A percentile compares a stretch with the other conserved stretches of the same genome.
These are phyloP conservation scores for Lithobates pipiens DNA, from an alignment of 2,797 vertebrate species.

Conservation along the genomic window DNA sequence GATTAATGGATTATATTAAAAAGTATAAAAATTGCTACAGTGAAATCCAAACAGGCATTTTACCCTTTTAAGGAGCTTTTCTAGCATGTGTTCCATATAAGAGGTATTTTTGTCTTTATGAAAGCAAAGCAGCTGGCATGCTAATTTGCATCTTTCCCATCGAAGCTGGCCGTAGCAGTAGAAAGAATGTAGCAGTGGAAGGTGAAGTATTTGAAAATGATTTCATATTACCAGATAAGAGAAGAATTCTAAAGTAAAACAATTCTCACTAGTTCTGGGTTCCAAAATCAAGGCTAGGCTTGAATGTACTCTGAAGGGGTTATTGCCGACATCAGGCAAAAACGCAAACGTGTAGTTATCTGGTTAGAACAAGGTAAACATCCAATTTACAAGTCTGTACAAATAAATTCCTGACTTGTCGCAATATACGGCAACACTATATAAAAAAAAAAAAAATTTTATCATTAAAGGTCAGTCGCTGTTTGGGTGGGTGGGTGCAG, in stretches of 20 bases:
- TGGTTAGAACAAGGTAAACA: too few relatives aligned
- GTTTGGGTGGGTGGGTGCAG: too few relatives aligned
- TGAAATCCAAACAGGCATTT: background rate
- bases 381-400: too few relatives aligned
- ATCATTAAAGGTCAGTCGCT: too few relatives aligned
- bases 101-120: background rate
- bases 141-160: constrained; percentile 11
- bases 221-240: constrained; percentile 21
- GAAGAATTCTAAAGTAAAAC: constrained; percentile 37
- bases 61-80: background rate
- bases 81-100: background rate
- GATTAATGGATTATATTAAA: background rate
- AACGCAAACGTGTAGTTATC: too few relatives aligned
- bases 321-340: too few relatives aligned
- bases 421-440: too few relatives aligned
- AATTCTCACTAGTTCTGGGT: background rate
- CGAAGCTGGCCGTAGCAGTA: constrained; percentile 2
- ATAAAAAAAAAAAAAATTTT: too few relatives aligned
- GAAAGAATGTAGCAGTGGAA: constrained; percentile 10
- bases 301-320: background rate
- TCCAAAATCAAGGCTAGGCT: background rate
- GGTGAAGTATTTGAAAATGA: constrained; percentile 22
- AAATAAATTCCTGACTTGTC: too few relatives aligned
- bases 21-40: background rate
- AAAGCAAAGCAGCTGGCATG: background rate